Evolutionary conservation across 2,888 invertebrate species (phyloP).

Genomic region (Rhimphoctona megacephalus): DNA sequence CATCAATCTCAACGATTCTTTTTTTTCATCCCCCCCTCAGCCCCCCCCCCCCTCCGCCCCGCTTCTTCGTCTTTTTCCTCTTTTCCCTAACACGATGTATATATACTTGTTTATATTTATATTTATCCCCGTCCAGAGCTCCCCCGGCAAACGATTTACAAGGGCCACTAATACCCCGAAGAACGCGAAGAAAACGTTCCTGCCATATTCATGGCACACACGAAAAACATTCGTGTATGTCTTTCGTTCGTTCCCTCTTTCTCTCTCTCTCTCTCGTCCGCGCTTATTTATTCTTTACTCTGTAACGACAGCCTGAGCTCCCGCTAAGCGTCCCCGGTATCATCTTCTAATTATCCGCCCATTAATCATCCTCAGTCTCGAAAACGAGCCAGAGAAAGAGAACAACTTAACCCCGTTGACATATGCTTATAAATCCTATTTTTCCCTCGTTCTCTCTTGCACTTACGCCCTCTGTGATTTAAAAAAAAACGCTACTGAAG

Average conservation of each 20-base stretch:
- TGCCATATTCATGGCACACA: constrained; percentile 14
- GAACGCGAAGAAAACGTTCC: constrained; percentile 16
- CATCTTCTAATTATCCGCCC: constrained; percentile 83
- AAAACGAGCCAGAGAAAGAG: constrained; percentile 23
- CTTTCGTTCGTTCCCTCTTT: not conserved
- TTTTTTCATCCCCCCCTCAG: constrained; percentile 59
- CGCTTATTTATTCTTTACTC: constrained; percentile 25
- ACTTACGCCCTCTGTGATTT: constrained; percentile 9
- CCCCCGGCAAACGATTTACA: constrained; percentile 55
- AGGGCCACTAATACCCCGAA: constrained; percentile 44
- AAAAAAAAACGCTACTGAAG: not conserved
- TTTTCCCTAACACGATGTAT: constrained; percentile 4
- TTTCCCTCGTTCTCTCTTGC: constrained; percentile 29
- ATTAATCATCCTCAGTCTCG: constrained; percentile 79
- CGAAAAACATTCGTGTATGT: constrained; percentile 6
- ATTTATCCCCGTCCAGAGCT: constrained; percentile 76
- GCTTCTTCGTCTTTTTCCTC: not conserved
- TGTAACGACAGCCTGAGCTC: constrained; percentile 64
- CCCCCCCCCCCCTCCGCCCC: constrained; percentile 23
- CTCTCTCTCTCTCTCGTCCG: not conserved
- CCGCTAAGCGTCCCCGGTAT: constrained; percentile 77
- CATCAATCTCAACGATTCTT: constrained; percentile 79
- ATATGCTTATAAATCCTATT: constrained; percentile 57
- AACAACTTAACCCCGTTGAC: constrained; percentile 63
- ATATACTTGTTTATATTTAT: constrained; percentile 81